phyloP scores from a whole-genome alignment of 2,113 vertebrate genomes.

The Sander lucioperca region DNA sequence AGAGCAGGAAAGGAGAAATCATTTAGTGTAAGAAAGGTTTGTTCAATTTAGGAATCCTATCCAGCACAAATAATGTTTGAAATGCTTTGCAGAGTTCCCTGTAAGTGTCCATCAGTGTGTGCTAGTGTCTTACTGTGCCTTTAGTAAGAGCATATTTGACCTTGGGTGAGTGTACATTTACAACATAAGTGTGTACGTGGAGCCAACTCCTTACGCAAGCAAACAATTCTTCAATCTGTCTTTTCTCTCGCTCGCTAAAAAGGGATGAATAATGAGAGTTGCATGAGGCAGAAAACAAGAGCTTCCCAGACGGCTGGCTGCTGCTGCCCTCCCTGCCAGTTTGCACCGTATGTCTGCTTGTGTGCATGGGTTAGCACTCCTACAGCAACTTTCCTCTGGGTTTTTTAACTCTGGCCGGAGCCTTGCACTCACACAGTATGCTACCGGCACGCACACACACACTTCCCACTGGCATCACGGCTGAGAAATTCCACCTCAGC shows the following conservation, averaged over 20 bases:
- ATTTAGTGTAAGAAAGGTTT: neutral
- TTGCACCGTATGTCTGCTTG: constrained; percentile 22
- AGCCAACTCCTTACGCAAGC: constrained; percentile 14
- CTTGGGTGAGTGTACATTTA: neutral
- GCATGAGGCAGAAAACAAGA: constrained; percentile 64
- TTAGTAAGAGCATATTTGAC: neutral
- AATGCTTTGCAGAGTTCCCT: neutral
- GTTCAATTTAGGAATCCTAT: neutral
- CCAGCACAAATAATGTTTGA: neutral
- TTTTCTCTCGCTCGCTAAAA: constrained; percentile 19
- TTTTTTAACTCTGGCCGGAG: constrained; percentile 16
- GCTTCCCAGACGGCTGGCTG: constrained; percentile 21
- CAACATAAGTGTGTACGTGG: neutral
- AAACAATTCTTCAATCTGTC: constrained; percentile 32
- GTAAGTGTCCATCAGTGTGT: neutral
- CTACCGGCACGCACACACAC: constrained; percentile 7
- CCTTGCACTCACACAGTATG: constrained; percentile 14
- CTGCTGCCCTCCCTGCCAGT: constrained; percentile 42
- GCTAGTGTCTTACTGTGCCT: neutral
- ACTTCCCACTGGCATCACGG: constrained; percentile 21
- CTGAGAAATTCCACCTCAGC: constrained; percentile 69
- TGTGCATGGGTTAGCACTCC: constrained; percentile 1
- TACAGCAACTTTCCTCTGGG: constrained; percentile 18
- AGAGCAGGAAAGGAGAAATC: neutral
- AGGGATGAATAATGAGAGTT: constrained; percentile 62